Conservation (phyloP, 2,888 invertebrate genomes). For the Tipula vernalis region DNA sequence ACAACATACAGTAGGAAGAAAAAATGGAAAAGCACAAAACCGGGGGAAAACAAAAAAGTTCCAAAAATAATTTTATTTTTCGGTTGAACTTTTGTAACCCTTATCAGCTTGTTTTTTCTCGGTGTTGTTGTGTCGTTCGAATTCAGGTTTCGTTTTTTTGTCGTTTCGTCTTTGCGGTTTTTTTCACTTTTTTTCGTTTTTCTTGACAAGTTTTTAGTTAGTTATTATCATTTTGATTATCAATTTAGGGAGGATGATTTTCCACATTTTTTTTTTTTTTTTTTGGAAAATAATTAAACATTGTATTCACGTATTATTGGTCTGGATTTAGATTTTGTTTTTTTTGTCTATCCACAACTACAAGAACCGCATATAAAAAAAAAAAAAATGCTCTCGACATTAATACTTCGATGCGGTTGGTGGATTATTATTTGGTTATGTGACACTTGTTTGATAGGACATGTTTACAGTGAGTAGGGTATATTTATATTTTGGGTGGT, state of each 20-base stretch:
- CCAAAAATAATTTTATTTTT: neutral
- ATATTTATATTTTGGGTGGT: neutral
- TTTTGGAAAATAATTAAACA: neutral
- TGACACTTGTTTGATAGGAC: neutral
- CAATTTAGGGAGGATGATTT: neutral
- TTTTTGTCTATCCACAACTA: neutral
- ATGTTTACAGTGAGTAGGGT: neutral
- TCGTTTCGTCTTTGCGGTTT: neutral
- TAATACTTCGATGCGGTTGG: neutral
- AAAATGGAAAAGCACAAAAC: neutral
- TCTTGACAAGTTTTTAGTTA: neutral
- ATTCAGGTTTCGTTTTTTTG: neutral
- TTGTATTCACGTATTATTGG: neutral
- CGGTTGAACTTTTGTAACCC: neutral
- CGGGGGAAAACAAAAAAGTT: neutral
- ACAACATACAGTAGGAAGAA: neutral
- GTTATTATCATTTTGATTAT: conserved; percentile 4
- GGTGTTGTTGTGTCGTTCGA: neutral
- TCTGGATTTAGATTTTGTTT: neutral
- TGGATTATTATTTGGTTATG: neutral
- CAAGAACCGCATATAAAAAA: neutral
- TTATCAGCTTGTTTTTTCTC: neutral
- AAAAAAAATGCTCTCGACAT: neutral
- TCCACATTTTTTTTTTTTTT: neutral
- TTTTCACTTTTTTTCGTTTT: neutral